Evolutionary conservation across 2,113 vertebrate genomes (phyloP).

Genomic region (Eidolon helvum): DNA sequence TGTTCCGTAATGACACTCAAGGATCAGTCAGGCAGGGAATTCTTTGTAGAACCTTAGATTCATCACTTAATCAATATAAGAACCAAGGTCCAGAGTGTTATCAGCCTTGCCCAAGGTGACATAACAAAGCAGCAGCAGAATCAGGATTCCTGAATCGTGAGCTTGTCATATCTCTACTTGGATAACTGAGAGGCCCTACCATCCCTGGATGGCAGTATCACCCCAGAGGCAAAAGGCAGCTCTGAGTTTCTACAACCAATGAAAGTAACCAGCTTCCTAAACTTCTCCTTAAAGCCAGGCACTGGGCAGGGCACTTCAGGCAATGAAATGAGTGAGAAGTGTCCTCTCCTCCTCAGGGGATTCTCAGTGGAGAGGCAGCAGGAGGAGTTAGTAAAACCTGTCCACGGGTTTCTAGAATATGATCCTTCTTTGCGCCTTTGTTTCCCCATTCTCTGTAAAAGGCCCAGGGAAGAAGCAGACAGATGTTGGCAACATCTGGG

Average conservation of each 20-base stretch:
- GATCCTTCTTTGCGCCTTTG: background rate
- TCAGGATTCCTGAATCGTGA: background rate
- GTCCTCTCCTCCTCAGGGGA: background rate
- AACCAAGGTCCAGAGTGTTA: background rate
- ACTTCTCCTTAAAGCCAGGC: background rate
- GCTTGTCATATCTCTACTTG: background rate
- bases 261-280: background rate
- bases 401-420: background rate
- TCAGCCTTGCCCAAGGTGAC: background rate
- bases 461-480: constrained; percentile 34
- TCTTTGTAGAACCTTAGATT: background rate
- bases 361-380: rapidly evolving
- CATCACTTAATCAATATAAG: background rate
- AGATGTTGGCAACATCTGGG: constrained; percentile 73
- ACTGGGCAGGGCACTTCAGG: rapidly evolving
- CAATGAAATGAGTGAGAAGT: background rate
- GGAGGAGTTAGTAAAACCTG: background rate
- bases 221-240: background rate
- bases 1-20: too few species aligned
- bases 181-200: background rate
- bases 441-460: background rate
- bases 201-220: background rate
- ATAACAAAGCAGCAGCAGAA: background rate
- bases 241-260: background rate
- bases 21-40: background rate